Base-by-base conservation (phyloP, 2,113 vertebrate species). In the Lota lota region DNA sequence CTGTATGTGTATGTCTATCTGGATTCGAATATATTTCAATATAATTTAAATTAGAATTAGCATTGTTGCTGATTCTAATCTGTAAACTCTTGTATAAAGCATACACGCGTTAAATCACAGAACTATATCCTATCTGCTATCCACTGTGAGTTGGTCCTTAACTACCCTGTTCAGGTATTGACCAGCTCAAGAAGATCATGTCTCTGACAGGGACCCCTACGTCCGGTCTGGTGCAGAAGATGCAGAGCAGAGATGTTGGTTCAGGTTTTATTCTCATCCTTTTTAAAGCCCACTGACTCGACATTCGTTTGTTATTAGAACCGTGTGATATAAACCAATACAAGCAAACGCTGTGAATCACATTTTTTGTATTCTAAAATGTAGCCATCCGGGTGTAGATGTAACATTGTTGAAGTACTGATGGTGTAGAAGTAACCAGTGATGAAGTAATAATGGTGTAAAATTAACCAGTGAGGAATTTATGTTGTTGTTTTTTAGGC, bases 191-290 rank as follows among this genome's bases (percentile, higher is more conserved):
- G 76, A 93, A 88, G 81, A 94, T 94, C 82, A 87, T 94, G 28
- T 75, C 22, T 28, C 50, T 93, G 40, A 94, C 90, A 58, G 93
- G 93, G 75, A 92, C 88, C 1, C 93, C 93, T 5, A 84, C 83
- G 47, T 63, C 77, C 17, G 81, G 85, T 11, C 80, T 94, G 64
- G 83, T 93, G 59, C 76, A 87, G 79, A 93, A 90, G 81, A 94
- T 94, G 93, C 91, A 94, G 79, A 94, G 91, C 75, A 88, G 89
- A 87, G 92, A 94, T 70, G 93, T 93, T 83, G 36, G 82, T 78
- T 79, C 50, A 58, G 6, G 6, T 61, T 18, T 20, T 12, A 15
- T 20, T 69, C 22, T 17, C 11, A 18, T 51, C 40, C 5, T 22
- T 12, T 22, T 22, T 61, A 47, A 47, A 47, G 40, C 10, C 10